phyloP scores from a whole-genome alignment of 2,797 vertebrate genomes.

The Silurus lanzhouensis region DNA sequence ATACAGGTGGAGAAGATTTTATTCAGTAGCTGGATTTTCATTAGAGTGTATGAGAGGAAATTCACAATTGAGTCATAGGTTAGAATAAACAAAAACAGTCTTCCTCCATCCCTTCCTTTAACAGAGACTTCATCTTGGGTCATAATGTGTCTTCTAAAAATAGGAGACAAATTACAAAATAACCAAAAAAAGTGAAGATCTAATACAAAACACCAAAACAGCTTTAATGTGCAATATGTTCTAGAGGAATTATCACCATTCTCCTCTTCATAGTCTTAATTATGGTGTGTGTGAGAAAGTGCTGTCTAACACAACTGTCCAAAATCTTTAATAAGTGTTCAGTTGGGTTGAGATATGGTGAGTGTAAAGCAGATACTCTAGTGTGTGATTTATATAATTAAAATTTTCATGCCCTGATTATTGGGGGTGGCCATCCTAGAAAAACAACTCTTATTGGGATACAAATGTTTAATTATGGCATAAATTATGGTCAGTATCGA shows the following conservation, averaged over 20 bases:
- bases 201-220: neutral
- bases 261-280: neutral
- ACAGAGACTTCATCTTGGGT: neutral
- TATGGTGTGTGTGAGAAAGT: neutral
- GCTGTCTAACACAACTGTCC: neutral
- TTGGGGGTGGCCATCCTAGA: no score
- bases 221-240: neutral
- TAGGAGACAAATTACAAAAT: neutral
- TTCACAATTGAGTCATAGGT: constrained; percentile 13
- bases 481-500: neutral
- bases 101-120: neutral
- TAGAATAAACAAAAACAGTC: constrained; percentile 26
- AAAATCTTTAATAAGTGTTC: neutral
- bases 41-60: constrained; percentile 2
- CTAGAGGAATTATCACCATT: neutral
- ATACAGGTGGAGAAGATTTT: constrained; percentile 38
- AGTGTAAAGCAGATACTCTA: neutral
- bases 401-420: neutral
- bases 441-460: neutral
- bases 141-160: neutral
- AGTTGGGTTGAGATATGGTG: neutral
- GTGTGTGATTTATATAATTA: neutral
- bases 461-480: neutral
- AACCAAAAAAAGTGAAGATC: neutral
- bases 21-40: constrained; percentile 23